Percentiles rank a stretch among this genome's conserved stretches.
Evolutionary conservation across 53 echinoderm and acorn worm genomes (phyloP).

Genomic region (Echinarachnius parma): DNA sequence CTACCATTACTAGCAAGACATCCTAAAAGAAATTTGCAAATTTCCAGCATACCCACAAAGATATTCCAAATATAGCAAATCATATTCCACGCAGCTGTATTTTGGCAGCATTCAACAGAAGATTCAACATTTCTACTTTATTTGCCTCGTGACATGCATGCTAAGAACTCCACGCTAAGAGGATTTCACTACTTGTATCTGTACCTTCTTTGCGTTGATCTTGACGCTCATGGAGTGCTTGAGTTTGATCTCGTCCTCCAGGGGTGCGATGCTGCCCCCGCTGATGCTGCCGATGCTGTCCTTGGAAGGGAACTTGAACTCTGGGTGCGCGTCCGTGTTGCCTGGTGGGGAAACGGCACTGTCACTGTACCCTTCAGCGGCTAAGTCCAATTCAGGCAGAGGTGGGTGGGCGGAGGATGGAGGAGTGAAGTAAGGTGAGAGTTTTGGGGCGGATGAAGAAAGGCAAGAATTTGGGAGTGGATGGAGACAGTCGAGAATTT

Average conservation of each 20-base stretch:
- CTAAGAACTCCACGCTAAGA: too few species aligned
- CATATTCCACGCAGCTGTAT: too few species aligned
- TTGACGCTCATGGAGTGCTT: conserved; percentile 44
- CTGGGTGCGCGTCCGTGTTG: conserved; percentile 67
- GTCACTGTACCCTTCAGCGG: conserved; percentile 45
- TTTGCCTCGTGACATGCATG: too few species aligned
- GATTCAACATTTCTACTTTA: too few species aligned
- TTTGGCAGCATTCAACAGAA: too few species aligned
- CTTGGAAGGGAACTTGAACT: conserved; percentile 61
- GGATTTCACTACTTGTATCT: too few species aligned
- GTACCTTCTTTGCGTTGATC: conserved; percentile 48
- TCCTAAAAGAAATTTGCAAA: too few species aligned
- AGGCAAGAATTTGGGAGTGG: neutral
- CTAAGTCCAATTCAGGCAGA: conserved; percentile 34
- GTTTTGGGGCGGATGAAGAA: neutral
- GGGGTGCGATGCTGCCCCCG: conserved; percentile 25
- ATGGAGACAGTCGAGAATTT: too few species aligned
- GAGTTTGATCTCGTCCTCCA: conserved; percentile 39
- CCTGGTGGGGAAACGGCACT: conserved; percentile 51
- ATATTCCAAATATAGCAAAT: too few species aligned
- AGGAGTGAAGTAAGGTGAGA: neutral
- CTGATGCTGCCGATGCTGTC: conserved; percentile 57
- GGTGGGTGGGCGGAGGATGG: conserved; percentile 1
- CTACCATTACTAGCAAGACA: too few species aligned
- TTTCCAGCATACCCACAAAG: too few species aligned